A percentile compares a stretch with the other conserved stretches of the same genome.
Conservation (phyloP, 2,113 vertebrate genomes). For the Tonatia bakeri region DNA sequence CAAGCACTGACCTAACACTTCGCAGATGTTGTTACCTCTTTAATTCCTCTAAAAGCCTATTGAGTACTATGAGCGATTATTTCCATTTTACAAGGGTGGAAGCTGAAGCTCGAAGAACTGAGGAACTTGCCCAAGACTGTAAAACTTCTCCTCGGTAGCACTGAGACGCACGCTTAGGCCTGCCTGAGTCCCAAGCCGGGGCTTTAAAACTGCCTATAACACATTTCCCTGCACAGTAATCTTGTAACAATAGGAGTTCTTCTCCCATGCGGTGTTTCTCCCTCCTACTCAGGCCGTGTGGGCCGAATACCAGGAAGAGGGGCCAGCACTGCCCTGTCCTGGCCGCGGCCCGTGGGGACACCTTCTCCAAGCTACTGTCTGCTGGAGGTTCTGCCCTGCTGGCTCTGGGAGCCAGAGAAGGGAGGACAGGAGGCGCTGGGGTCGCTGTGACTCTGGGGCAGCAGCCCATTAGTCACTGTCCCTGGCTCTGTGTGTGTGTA, state of each 20-base stretch:
- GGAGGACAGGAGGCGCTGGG: background rate
- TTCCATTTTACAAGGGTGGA: background rate
- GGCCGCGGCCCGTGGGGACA: rapidly evolving
- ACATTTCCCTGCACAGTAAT: background rate
- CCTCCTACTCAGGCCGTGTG: background rate
- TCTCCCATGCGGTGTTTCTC: background rate
- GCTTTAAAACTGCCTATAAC: background rate
- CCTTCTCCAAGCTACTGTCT: background rate
- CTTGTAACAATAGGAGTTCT: background rate
- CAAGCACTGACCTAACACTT: background rate
- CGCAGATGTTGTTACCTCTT: background rate
- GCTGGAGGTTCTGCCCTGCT: background rate
- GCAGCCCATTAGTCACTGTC: background rate
- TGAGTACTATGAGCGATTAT: background rate
- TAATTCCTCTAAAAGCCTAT: background rate
- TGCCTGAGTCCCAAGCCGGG: background rate
- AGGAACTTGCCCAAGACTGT: background rate
- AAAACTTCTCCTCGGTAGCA: background rate
- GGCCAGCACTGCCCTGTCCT: background rate
- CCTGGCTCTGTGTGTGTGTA: background rate
- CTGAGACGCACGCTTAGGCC: background rate
- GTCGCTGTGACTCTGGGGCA: constrained; percentile 20
- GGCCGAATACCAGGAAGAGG: background rate
- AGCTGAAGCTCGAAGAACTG: background rate
- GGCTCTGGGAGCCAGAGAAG: background rate